A percentile compares a stretch with the other conserved stretches of the same genome.
phyloP scores from a whole-genome alignment of 1,140 invertebrate genomes.

The Stenopsyche tienmushanensis region DNA sequence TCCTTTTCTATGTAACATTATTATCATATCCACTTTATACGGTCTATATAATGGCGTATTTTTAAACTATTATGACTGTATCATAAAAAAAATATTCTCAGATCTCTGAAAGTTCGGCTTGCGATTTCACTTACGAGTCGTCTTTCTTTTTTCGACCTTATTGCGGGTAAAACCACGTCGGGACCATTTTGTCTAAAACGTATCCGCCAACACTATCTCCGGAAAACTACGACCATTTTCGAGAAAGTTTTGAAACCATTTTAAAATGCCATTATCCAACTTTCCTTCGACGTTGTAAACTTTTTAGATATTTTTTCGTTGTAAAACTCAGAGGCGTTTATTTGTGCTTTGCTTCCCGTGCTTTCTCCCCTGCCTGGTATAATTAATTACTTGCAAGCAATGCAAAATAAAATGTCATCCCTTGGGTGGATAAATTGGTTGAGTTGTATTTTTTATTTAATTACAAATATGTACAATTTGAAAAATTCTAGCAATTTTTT shows the following conservation, averaged over 20 bases:
- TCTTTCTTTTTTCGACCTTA: neutral
- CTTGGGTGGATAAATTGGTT: no score
- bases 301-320: slow-evolving; percentile 1
- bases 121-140: no score
- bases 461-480: no score
- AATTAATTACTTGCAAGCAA: no score
- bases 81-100: neutral
- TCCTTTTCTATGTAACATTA: no score
- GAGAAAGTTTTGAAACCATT: slow-evolving; percentile 19
- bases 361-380: no score
- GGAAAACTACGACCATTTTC: slow-evolving; percentile 8
- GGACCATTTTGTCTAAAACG: slow-evolving; percentile 1
- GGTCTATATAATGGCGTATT: no score
- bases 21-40: no score
- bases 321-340: neutral
- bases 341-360: neutral
- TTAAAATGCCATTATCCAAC: slow-evolving; percentile 24
- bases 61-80: no score
- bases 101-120: neutral
- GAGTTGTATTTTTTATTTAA: no score
- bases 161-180: neutral
- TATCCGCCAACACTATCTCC: slow-evolving; percentile 16
- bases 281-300: slow-evolving; percentile 6
- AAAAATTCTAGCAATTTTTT: no score
- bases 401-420: no score